These are phyloP conservation scores for Melanotaenia duboulayi DNA, from an alignment of 2,113 vertebrate species.

Conservation along the genomic window DNA sequence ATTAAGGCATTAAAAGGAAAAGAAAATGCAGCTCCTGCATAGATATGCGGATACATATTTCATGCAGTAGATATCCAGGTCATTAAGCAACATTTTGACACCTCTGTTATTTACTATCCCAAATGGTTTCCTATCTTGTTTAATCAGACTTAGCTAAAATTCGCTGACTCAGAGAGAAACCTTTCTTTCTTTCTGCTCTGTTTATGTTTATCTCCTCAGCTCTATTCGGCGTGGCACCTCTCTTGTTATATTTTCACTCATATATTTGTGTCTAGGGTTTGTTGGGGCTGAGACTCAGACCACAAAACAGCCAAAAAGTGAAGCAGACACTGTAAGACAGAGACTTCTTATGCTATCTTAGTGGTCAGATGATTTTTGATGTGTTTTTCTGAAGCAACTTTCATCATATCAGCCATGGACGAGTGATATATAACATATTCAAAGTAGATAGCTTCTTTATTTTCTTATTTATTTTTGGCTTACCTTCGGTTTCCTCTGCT, in stretches of 20 bases:
- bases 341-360: background rate
- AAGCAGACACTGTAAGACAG: constrained; percentile 15
- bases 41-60: constrained; percentile 69
- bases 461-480: constrained; percentile 57
- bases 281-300: constrained; percentile 21
- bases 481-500: constrained; percentile 75
- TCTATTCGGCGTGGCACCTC: constrained; percentile 40
- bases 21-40: constrained; percentile 37
- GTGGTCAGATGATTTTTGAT: constrained; percentile 32
- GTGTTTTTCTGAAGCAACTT: constrained; percentile 10
- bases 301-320: constrained; percentile 45
- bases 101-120: constrained; percentile 76
- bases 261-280: constrained; percentile 43
- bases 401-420: constrained; percentile 3
- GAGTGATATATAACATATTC: constrained; percentile 45
- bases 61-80: constrained; percentile 68
- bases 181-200: constrained; percentile 55
- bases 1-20: constrained; percentile 44
- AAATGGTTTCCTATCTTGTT: constrained; percentile 67
- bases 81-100: constrained; percentile 79
- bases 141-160: constrained; percentile 76
- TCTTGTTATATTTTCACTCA: constrained; percentile 46
- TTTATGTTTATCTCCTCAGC: constrained; percentile 67
- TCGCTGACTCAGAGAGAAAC: constrained; percentile 73
- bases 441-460: constrained; percentile 17